phyloP scores from a whole-genome alignment of 2,797 vertebrate genomes.

The Craterocephalus amniculus region DNA sequence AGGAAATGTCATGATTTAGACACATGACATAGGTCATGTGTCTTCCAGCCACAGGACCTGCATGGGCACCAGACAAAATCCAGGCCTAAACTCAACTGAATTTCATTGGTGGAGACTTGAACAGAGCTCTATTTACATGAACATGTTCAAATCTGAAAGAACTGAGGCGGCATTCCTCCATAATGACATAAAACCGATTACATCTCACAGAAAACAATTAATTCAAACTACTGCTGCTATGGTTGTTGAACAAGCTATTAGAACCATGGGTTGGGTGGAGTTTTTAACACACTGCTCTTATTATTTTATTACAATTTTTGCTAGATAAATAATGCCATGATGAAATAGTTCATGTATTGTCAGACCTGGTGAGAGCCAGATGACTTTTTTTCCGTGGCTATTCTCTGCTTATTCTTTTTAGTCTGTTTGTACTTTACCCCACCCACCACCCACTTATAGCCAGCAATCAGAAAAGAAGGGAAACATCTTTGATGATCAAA shows the following conservation, averaged over 20 bases:
- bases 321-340: background rate
- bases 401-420: constrained; percentile 15
- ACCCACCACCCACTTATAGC: constrained; percentile 27
- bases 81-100: background rate
- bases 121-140: too few relatives aligned
- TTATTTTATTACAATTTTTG: background rate
- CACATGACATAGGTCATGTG: too few relatives aligned
- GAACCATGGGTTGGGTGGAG: background rate
- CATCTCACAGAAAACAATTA: background rate
- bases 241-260: background rate
- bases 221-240: background rate
- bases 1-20: background rate
- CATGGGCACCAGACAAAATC: background rate
- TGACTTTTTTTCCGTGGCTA: background rate
- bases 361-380: background rate
- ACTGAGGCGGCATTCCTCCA: too few relatives aligned
- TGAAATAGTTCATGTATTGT: background rate
- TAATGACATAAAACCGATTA: background rate
- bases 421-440: constrained; percentile 31
- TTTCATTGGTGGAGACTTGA: background rate
- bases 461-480: constrained; percentile 32
- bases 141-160: too few relatives aligned
- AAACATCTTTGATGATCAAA: constrained; percentile 58
- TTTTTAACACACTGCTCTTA: background rate
- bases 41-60: background rate